Conservation (phyloP, 1,140 invertebrate genomes). For the Pseudomyrmex flavicornis region DNA sequence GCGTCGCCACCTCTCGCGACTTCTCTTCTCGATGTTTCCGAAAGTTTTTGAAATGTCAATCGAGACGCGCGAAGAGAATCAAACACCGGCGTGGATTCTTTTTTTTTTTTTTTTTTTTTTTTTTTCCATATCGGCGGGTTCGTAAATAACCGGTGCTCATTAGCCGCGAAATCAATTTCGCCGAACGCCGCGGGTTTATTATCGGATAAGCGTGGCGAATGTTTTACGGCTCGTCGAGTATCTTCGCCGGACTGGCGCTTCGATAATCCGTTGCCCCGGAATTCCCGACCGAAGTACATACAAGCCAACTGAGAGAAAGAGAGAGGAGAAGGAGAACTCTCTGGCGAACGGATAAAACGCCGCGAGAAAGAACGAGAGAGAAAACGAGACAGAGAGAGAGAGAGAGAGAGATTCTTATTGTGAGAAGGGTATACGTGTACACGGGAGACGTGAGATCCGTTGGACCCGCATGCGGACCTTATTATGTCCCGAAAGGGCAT, state of each 20-base stretch:
- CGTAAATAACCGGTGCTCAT: slow-evolving; percentile 56
- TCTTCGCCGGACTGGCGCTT: slow-evolving; percentile 33
- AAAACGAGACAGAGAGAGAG: slow-evolving; percentile 62
- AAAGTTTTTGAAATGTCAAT: not conserved
- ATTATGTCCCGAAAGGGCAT: slow-evolving; percentile 78
- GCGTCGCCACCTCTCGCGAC: not conserved
- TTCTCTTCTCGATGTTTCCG: not conserved
- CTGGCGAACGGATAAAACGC: not conserved
- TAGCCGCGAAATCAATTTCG: slow-evolving; percentile 60
- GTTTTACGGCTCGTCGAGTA: slow-evolving; percentile 46
- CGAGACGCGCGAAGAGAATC: not conserved
- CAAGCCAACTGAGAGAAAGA: slow-evolving; percentile 13
- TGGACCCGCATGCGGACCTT: slow-evolving; percentile 81
- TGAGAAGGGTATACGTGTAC: slow-evolving; percentile 71
- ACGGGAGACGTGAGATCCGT: slow-evolving; percentile 78
- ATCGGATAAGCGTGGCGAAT: slow-evolving; percentile 32
- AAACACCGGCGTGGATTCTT: too few relatives aligned
- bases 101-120: slow-evolving; percentile 1
- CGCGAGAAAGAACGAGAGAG: not conserved
- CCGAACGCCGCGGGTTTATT: slow-evolving; percentile 46
- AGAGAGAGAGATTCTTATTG: slow-evolving; percentile 68
- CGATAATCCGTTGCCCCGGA: slow-evolving; percentile 42
- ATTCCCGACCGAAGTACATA: slow-evolving; percentile 42
- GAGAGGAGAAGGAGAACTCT: not conserved
- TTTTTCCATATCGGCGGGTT: not conserved